Conservation (phyloP, 1,140 invertebrate genomes). For the Euwallacea fornicatus region DNA sequence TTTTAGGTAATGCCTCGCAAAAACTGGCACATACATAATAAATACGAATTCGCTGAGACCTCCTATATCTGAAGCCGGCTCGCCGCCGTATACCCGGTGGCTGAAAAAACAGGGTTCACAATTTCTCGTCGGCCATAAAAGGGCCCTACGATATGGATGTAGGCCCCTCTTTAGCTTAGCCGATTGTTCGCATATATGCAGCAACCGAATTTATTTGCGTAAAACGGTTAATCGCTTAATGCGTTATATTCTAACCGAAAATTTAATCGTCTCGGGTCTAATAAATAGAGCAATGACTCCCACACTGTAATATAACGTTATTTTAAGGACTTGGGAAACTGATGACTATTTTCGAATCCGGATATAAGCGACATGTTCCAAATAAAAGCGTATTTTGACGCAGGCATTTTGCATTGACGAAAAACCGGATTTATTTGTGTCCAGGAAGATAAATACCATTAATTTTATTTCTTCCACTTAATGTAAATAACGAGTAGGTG, state of each 20-base stretch:
- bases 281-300: slow-evolving; percentile 34
- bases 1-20: slow-evolving; percentile 41
- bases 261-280: slow-evolving; percentile 16
- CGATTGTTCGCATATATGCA: not conserved
- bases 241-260: slow-evolving; percentile 9
- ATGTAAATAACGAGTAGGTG: not conserved
- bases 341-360: slow-evolving; percentile 24
- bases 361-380: slow-evolving; percentile 30
- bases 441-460: not conserved
- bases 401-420: slow-evolving; percentile 27
- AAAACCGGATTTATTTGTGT: slow-evolving; percentile 14
- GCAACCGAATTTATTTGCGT: not conserved
- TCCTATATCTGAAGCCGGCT: slow-evolving; percentile 14
- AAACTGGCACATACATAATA: slow-evolving; percentile 38
- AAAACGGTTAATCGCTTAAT: slow-evolving; percentile 6
- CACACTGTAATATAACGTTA: slow-evolving; percentile 25
- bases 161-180: not conserved
- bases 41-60: slow-evolving; percentile 19
- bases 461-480: not conserved
- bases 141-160: slow-evolving; percentile 1
- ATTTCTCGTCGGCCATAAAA: slow-evolving; percentile 1
- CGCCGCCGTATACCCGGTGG: slow-evolving; percentile 13
- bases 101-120: slow-evolving; percentile 6
- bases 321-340: slow-evolving; percentile 28
- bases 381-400: slow-evolving; percentile 20